phyloP scores from a whole-genome alignment of 2,113 vertebrate genomes.

The Pollachius pollachius region DNA sequence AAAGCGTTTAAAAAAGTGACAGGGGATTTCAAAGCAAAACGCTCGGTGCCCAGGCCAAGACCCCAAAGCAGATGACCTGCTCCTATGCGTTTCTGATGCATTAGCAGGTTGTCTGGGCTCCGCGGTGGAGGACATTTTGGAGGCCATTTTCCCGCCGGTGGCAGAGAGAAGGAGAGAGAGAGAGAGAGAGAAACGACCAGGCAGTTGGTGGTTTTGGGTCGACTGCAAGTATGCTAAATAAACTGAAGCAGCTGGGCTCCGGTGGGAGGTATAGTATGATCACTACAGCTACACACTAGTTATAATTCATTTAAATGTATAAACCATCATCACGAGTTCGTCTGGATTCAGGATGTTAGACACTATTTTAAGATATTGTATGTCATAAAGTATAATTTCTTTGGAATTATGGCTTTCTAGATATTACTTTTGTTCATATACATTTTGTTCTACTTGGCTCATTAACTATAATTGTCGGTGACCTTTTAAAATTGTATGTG shows the following conservation, averaged over 20 bases:
- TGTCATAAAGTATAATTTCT: neutral
- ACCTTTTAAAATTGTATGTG: too few species aligned
- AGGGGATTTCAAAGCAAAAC: too few species aligned
- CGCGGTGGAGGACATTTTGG: too few species aligned
- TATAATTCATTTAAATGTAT: slow-evolving; percentile 7
- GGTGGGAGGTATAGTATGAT: slow-evolving; percentile 46
- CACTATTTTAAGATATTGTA: neutral
- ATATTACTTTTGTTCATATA: too few species aligned
- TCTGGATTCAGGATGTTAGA: neutral
- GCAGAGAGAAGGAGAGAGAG: neutral
- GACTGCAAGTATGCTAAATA: slow-evolving; percentile 67
- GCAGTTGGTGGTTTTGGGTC: slow-evolving; percentile 1
- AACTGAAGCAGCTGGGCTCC: slow-evolving; percentile 70
- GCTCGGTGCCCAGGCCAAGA: too few species aligned
- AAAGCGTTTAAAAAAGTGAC: slow-evolving; percentile 1
- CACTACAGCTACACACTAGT: too few species aligned
- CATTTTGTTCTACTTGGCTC: too few species aligned
- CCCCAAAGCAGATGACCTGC: neutral
- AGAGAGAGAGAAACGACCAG: neutral
- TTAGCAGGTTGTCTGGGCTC: too few species aligned
- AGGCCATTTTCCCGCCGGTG: too few species aligned
- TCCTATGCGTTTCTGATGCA: neutral
- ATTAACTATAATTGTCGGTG: too few species aligned
- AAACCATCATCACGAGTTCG: neutral
- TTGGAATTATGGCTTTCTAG: too few species aligned